A percentile compares a stretch with the other conserved stretches of the same genome.
Conservation (phyloP, 2,113 vertebrate species). For the Ursus arctos region DNA sequence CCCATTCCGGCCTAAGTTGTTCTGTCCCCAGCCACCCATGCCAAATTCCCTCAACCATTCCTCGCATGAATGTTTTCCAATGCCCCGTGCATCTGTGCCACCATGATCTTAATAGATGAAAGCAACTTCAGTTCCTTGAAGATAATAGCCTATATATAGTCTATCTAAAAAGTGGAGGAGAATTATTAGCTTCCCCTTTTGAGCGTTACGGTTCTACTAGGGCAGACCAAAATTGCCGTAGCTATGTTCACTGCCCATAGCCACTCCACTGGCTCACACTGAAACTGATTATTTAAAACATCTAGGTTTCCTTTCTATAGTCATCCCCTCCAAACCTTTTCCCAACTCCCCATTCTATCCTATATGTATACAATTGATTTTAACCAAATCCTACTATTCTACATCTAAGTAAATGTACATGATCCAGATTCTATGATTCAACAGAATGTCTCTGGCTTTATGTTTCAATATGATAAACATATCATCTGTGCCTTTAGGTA, state of each 20-base stretch:
- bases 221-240: background rate
- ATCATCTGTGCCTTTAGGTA: conserved; percentile 57
- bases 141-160: background rate
- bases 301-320: background rate
- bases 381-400: background rate
- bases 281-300: background rate
- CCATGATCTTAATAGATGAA: background rate
- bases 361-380: background rate
- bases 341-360: background rate
- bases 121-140: background rate
- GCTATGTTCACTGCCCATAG: background rate
- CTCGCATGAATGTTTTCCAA: background rate
- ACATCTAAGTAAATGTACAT: conserved; percentile 33
- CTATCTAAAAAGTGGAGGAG: background rate
- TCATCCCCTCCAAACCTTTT: background rate
- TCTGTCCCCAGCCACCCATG: background rate
- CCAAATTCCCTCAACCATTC: background rate
- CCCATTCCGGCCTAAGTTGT: background rate
- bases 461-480: conserved; percentile 42
- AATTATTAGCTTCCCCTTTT: background rate
- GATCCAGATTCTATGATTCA: conserved; percentile 45
- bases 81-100: background rate
- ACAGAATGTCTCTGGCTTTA: conserved; percentile 65
- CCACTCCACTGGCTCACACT: background rate
- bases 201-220: background rate